A percentile compares a stretch with the other conserved stretches of the same genome.
Evolutionary conservation across 2,113 vertebrate genomes (phyloP).

Genomic region (Falcunculus frontatus): DNA sequence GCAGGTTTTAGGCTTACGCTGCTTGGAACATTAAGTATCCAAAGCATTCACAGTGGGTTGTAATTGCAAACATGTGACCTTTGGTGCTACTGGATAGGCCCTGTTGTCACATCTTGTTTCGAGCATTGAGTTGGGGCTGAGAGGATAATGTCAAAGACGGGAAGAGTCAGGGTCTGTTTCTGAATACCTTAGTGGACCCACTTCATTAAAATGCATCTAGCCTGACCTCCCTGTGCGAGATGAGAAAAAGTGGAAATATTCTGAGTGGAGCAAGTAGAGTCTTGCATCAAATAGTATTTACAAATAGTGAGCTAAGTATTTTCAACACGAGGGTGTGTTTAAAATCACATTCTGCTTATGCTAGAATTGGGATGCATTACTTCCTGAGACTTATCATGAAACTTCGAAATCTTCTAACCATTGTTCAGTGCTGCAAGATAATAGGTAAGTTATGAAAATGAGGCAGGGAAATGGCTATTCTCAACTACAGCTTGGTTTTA

Average conservation of each 20-base stretch:
- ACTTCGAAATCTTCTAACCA: background rate
- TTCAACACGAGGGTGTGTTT: background rate
- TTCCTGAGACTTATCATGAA: background rate
- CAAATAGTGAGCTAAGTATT: background rate
- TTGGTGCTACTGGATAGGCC: background rate
- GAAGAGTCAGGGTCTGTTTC: background rate
- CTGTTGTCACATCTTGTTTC: background rate
- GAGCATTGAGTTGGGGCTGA: background rate
- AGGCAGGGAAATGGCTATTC: background rate
- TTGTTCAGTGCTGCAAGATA: background rate
- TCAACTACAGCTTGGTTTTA: background rate
- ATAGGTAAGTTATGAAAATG: background rate
- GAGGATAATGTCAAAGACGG: background rate
- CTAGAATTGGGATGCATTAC: background rate
- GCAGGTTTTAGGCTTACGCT: conserved; percentile 20
- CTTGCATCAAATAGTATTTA: background rate
- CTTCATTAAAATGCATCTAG: background rate
- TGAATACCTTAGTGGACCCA: background rate
- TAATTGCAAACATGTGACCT: background rate
- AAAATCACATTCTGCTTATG: background rate
- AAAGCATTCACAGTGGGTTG: background rate
- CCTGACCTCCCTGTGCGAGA: background rate
- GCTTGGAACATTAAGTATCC: conserved; percentile 1
- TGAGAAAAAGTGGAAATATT: background rate
- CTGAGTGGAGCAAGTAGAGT: background rate